These are phyloP conservation scores for Tenodera sinensis DNA, from an alignment of 2,888 invertebrate species.

Conservation along the genomic window DNA sequence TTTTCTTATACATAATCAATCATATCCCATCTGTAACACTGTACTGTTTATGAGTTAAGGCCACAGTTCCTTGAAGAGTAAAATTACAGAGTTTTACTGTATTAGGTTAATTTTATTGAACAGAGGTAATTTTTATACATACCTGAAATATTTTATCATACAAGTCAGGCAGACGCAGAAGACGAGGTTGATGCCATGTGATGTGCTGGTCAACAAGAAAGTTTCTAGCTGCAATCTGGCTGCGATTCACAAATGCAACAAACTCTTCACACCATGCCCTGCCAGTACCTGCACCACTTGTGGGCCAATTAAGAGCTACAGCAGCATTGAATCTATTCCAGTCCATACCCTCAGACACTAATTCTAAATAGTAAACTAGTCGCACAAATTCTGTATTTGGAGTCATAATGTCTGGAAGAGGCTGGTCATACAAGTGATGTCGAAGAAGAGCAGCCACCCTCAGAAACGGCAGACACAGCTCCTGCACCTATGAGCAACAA, in stretches of 20 bases:
- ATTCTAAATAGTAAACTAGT: conserved; percentile 73
- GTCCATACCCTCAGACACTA: conserved; percentile 64
- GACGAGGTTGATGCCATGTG: conserved; percentile 75
- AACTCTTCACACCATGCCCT: conserved; percentile 69
- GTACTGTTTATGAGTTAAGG: too few relatives aligned
- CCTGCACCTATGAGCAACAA: conserved; percentile 58
- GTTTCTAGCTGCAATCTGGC: conserved; percentile 60
- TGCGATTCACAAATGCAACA: conserved; percentile 51
- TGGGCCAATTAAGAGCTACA: conserved; percentile 37
- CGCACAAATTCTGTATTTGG: conserved; percentile 71
- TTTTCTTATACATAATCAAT: too few relatives aligned
- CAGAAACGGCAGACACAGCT: conserved; percentile 77
- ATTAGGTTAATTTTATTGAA: too few relatives aligned
- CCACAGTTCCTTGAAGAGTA: too few relatives aligned
- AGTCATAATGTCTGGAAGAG: conserved; percentile 37
- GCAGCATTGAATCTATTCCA: conserved; percentile 64
- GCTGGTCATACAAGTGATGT: conserved; percentile 60
- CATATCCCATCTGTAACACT: too few relatives aligned
- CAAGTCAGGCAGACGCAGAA: conserved; percentile 81
- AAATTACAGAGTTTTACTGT: too few relatives aligned
- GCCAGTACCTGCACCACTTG: conserved; percentile 43
- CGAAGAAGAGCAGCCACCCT: conserved; percentile 78
- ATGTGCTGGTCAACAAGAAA: conserved; percentile 71
- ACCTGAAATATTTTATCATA: conserved; percentile 89
- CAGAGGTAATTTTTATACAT: conserved; percentile 15